Percentiles rank a stretch among this genome's conserved stretches.
Conservation (phyloP, 1,140 invertebrate species). For the Diachasma alloeum region DNA sequence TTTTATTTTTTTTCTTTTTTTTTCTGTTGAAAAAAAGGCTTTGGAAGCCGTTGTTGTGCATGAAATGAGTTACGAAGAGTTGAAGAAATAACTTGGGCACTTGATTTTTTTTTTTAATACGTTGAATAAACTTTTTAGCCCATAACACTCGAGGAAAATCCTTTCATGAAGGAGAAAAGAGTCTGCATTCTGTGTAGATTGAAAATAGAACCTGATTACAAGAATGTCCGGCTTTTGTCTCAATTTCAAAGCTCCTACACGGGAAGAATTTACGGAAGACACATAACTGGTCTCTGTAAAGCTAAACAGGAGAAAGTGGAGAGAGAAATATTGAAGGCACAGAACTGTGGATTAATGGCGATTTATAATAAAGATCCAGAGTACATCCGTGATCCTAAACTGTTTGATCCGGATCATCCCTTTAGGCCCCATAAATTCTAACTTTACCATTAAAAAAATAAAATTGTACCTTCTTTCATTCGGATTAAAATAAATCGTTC, state of each 20-base stretch:
- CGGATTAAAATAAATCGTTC: constrained; percentile 1
- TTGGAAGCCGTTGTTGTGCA: too few species aligned
- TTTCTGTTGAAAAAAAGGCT: too few species aligned
- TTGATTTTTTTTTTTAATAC: too few species aligned
- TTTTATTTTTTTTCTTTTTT: too few species aligned
- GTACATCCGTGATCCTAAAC: constrained; percentile 83
- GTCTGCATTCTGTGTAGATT: constrained; percentile 89
- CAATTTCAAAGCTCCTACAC: constrained; percentile 96
- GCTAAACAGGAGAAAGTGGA: constrained; percentile 76
- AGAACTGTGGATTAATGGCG: constrained; percentile 67
- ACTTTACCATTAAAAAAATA: constrained; percentile 11
- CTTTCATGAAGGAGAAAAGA: constrained; percentile 77
- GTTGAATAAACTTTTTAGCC: constrained; percentile 54
- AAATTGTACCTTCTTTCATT: neutral
- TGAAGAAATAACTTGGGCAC: too few species aligned
- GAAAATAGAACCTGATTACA: constrained; percentile 87
- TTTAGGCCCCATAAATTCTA: constrained; percentile 82
- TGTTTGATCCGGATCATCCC: constrained; percentile 86
- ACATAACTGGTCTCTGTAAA: constrained; percentile 90
- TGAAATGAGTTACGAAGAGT: too few species aligned
- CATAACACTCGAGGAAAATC: constrained; percentile 77
- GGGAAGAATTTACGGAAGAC: constrained; percentile 86
- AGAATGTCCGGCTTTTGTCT: constrained; percentile 89
- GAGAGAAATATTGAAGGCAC: constrained; percentile 76
- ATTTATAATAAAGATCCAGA: constrained; percentile 76